Percentiles rank a stretch among this genome's conserved stretches.
phyloP scores from a whole-genome alignment of 2,888 invertebrate genomes.

The Pseudococcus longispinus region DNA sequence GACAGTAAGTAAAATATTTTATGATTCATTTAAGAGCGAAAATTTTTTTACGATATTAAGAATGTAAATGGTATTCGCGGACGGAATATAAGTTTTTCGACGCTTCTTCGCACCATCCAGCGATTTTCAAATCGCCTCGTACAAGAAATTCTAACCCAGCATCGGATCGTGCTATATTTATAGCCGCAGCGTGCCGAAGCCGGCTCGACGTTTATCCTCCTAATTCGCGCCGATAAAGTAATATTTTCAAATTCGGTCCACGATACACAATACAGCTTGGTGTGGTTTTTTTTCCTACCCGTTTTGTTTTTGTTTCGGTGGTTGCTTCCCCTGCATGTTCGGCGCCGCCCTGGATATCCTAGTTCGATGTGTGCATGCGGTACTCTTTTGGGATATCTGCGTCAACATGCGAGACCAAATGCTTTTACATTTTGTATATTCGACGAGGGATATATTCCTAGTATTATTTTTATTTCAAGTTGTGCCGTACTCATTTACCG shows the following conservation, averaged over 20 bases:
- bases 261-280: no score
- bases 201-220: not conserved
- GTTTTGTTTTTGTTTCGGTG: not conserved
- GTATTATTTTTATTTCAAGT: not conserved
- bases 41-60: conserved; percentile 24
- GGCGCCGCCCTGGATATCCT: not conserved
- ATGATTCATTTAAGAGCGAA: conserved; percentile 9
- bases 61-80: conserved; percentile 18
- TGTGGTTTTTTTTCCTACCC: not conserved
- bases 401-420: not conserved
- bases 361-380: not conserved
- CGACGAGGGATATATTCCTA: not conserved
- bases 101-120: not conserved
- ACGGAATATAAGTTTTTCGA: not conserved
- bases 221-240: not conserved
- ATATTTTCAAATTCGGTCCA: not conserved
- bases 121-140: not conserved
- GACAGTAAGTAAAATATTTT: conserved; percentile 54
- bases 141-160: not conserved
- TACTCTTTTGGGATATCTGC: not conserved
- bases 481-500: not conserved
- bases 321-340: not conserved
- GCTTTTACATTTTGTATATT: no score
- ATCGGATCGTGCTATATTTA: not conserved
- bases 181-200: not conserved